Conservation (phyloP, 1,140 invertebrate species). For the Eulimnadia texana region DNA sequence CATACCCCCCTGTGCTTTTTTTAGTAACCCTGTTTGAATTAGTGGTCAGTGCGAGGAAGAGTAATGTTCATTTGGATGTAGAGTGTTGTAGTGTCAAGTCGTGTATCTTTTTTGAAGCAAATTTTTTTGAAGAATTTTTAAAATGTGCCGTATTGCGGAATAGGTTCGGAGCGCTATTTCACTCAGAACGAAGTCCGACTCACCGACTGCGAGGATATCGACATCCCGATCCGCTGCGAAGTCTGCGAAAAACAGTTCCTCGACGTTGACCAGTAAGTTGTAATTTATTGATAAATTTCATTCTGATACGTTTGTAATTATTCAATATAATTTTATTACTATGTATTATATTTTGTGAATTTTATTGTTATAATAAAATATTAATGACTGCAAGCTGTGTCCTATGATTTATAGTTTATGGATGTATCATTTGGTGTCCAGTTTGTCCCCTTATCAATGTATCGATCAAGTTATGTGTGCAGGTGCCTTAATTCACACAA, state of each 20-base stretch:
- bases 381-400: not conserved
- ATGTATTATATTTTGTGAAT: too few relatives aligned
- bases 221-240: constrained; percentile 4
- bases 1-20: not conserved
- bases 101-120: not conserved
- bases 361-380: too few relatives aligned
- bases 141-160: not conserved
- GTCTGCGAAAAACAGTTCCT: constrained; percentile 9
- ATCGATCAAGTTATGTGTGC: not conserved
- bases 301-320: not conserved
- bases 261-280: constrained; percentile 10
- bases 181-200: constrained; percentile 6
- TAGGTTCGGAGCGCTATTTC: constrained; percentile 10
- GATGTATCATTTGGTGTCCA: not conserved
- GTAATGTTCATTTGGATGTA: not conserved
- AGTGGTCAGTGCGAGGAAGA: not conserved
- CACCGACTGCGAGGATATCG: constrained; percentile 9
- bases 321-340: not conserved
- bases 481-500: not conserved
- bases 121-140: not conserved
- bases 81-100: not conserved
- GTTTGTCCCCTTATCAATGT: too few relatives aligned
- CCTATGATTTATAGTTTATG: not conserved
- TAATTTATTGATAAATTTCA: not conserved
- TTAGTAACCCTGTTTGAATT: not conserved